A percentile compares a stretch with the other conserved stretches of the same genome.
Conservation (phyloP, 1,140 invertebrate genomes). For the Nautilus pompilius region DNA sequence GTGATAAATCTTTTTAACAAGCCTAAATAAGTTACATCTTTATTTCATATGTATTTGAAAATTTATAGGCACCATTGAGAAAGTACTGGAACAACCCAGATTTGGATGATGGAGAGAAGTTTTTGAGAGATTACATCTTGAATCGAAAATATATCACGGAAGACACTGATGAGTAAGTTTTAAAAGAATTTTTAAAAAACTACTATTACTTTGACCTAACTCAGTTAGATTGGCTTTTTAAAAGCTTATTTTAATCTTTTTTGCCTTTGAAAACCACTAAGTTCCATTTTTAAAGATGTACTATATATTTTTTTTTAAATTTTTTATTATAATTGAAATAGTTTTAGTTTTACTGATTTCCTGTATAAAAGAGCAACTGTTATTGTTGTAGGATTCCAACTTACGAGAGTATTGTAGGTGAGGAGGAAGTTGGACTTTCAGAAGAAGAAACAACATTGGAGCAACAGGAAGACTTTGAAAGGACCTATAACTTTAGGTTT, state of each 20-base stretch:
- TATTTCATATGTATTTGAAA: too few relatives aligned
- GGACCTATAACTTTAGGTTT: slow-evolving; percentile 94
- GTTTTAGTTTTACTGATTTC: neutral
- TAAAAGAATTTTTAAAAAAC: too few relatives aligned
- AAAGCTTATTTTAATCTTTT: too few relatives aligned
- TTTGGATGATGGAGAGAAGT: slow-evolving; percentile 79
- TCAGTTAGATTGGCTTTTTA: too few relatives aligned
- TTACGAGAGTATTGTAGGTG: slow-evolving; percentile 70
- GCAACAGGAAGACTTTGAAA: slow-evolving; percentile 86
- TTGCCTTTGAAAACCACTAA: too few relatives aligned
- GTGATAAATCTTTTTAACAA: too few relatives aligned
- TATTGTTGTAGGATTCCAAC: slow-evolving; percentile 59
- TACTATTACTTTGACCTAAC: too few relatives aligned
- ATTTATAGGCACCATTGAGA: too few relatives aligned
- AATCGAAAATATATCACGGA: slow-evolving; percentile 71
- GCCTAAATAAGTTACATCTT: too few relatives aligned
- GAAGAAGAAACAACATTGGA: slow-evolving; percentile 77
- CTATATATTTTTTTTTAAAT: neutral
- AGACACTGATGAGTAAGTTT: slow-evolving; percentile 50
- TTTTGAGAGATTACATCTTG: slow-evolving; percentile 87
- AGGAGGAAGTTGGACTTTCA: slow-evolving; percentile 65
- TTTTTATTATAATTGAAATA: neutral
- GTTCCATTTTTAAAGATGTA: neutral
- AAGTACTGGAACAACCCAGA: slow-evolving; percentile 78
- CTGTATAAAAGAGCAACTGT: neutral